These are phyloP conservation scores for Fregetta grallaria DNA, from an alignment of 2,113 vertebrate genomes.

Conservation along the genomic window DNA sequence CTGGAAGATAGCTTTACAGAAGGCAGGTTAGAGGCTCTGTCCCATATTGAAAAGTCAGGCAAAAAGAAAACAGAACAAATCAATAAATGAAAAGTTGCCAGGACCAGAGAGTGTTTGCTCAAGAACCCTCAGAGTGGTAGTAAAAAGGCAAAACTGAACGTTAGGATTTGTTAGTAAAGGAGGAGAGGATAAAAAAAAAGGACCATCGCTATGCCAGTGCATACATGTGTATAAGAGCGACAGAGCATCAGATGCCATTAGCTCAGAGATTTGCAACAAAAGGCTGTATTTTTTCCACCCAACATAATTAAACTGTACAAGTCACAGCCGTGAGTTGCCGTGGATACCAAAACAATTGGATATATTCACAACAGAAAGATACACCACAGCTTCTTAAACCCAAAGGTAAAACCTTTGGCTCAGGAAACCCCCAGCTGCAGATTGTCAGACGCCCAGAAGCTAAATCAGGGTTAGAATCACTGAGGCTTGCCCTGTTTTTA, in stretches of 20 bases:
- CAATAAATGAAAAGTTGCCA: not conserved
- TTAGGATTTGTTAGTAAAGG: not conserved
- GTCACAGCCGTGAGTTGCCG: not conserved
- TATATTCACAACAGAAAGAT: not conserved
- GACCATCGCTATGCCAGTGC: not conserved
- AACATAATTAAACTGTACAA: not conserved
- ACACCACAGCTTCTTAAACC: not conserved
- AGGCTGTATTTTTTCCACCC: not conserved
- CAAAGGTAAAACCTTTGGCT: conserved; percentile 23
- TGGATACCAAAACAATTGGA: not conserved
- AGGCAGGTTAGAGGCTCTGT: not conserved
- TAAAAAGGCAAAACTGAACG: not conserved
- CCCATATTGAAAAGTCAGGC: not conserved
- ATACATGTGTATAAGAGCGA: not conserved
- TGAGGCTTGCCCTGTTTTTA: conserved; percentile 36
- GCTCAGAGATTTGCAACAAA: not conserved
- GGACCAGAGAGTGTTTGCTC: not conserved
- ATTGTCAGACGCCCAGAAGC: not conserved
- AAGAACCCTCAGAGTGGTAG: not conserved
- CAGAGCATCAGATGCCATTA: not conserved
- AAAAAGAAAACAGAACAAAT: not conserved
- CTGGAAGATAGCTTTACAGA: not conserved
- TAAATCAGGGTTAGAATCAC: conserved; percentile 28
- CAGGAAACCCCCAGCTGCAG: not conserved
- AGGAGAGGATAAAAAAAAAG: not conserved